Conservation (phyloP, 2,797 vertebrate genomes). For the Pangasius djambal region DNA sequence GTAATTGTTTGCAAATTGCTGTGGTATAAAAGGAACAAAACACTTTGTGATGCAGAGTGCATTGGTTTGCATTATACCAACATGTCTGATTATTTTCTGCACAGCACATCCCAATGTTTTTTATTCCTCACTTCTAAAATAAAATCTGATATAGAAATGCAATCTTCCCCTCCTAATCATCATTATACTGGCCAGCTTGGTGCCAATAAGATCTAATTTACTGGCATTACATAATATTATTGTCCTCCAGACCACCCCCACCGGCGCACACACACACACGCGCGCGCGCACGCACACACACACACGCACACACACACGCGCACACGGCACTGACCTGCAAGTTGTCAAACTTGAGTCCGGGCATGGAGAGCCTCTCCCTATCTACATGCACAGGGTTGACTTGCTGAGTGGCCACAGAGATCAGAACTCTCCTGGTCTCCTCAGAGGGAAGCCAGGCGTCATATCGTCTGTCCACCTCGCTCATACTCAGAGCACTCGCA, state of each 20-base stretch:
- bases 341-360: conserved; percentile 97
- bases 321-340: conserved; percentile 82
- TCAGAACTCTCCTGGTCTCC: conserved; percentile 83
- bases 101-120: background rate
- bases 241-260: too few species aligned
- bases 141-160: background rate
- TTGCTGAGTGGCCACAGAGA: conserved; percentile 87
- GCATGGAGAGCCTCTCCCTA: conserved; percentile 90
- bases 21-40: background rate
- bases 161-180: background rate
- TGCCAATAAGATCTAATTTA: background rate
- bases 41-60: background rate
- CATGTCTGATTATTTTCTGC: background rate
- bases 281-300: background rate
- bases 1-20: background rate
- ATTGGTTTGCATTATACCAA: background rate
- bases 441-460: conserved; percentile 94
- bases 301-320: background rate
- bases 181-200: background rate
- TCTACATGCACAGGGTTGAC: conserved; percentile 82
- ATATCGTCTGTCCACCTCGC: conserved; percentile 89
- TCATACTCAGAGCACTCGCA: conserved; percentile 92
- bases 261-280: conserved; percentile 14
- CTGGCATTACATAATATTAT: background rate
- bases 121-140: background rate